A percentile compares a stretch with the other conserved stretches of the same genome.
Conservation (phyloP, 2,888 invertebrate species). For the Hanleya hanleyi region DNA sequence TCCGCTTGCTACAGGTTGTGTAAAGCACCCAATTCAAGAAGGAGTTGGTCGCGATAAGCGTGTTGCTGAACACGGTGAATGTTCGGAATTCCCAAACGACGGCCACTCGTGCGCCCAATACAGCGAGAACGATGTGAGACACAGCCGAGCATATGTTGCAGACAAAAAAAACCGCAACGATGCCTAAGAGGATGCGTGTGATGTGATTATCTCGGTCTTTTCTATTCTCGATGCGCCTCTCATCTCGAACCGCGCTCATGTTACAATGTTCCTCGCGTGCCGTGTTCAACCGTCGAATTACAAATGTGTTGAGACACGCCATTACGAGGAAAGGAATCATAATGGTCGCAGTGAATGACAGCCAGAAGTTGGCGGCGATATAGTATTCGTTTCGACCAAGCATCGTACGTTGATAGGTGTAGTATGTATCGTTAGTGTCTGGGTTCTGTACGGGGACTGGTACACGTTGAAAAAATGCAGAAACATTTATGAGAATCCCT, state of each 20-base stretch:
- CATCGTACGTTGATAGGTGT: neutral
- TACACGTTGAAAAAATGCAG: neutral
- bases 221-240: too few species aligned
- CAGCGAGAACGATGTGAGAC: neutral
- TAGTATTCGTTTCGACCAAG: neutral
- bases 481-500: neutral
- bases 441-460: neutral
- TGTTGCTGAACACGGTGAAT: neutral
- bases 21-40: neutral
- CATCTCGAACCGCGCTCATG: too few species aligned
- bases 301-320: neutral
- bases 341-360: neutral
- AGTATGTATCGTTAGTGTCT: neutral
- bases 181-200: neutral
- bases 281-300: neutral
- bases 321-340: neutral
- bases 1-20: neutral
- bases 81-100: neutral
- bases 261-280: too few species aligned
- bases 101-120: neutral
- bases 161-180: neutral
- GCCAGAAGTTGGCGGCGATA: neutral
- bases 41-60: neutral
- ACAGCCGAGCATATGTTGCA: neutral
- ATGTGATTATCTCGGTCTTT: neutral